phyloP scores from a whole-genome alignment of 2,797 vertebrate genomes.

The Mycteria americana region DNA sequence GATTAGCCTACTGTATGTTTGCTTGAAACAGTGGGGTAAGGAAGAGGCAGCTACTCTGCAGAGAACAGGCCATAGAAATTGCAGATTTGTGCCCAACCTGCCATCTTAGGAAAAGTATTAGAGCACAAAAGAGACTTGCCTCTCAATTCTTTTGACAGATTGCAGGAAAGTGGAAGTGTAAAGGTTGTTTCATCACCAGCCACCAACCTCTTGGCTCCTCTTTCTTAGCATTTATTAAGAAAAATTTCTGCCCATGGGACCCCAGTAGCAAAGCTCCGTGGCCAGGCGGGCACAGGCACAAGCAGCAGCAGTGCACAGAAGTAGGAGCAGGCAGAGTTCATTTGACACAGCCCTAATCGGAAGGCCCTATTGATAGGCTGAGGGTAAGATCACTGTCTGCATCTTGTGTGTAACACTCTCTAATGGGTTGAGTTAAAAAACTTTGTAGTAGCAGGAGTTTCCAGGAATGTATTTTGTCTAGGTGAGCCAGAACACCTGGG shows the following conservation, averaged over 20 bases:
- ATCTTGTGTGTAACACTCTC: background rate
- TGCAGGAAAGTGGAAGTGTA: background rate
- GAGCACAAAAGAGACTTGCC: background rate
- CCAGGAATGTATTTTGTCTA: background rate
- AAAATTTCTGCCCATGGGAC: accelerated
- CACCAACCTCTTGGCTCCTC: background rate
- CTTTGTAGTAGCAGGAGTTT: background rate
- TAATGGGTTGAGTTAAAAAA: background rate
- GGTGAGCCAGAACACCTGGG: background rate
- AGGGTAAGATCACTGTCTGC: background rate
- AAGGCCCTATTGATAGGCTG: no score
- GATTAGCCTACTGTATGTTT: background rate
- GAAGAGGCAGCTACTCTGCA: background rate
- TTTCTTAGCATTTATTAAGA: background rate
- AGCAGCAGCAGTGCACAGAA: background rate
- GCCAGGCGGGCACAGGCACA: background rate
- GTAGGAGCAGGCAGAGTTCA: background rate
- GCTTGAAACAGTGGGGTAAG: background rate
- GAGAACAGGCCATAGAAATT: background rate
- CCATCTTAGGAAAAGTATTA: background rate
- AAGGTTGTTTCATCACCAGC: background rate
- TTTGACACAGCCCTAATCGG: background rate
- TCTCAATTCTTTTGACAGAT: background rate
- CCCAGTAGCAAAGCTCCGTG: background rate
- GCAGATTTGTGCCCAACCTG: background rate